Conservation (phyloP, 2,888 invertebrate genomes). For the Cylloceria caligata region DNA sequence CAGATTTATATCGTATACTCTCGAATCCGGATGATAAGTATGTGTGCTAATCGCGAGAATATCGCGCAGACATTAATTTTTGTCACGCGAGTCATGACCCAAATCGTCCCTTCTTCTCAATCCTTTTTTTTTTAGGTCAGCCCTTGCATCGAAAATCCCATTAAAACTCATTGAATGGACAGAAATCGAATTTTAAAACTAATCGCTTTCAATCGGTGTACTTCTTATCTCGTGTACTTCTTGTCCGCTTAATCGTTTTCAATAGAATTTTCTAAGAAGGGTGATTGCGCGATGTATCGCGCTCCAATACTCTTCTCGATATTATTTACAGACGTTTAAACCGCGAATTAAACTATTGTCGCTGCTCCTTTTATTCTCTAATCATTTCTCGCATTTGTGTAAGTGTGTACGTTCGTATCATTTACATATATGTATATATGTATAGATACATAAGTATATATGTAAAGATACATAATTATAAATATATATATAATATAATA, state of each 20-base stretch:
- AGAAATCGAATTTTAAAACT: too few relatives aligned
- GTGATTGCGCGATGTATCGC: conserved; percentile 6
- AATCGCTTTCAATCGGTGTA: too few relatives aligned
- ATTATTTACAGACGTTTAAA: conserved; percentile 36
- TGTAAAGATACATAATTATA: too few relatives aligned
- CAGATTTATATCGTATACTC: conserved; percentile 22
- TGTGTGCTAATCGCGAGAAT: conserved; percentile 35
- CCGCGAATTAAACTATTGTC: conserved; percentile 29
- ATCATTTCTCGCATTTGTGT: conserved; percentile 26
- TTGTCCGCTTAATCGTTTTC: too few relatives aligned
- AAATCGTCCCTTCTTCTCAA: background rate
- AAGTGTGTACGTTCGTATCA: conserved; percentile 37
- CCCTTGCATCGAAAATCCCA: too few relatives aligned
- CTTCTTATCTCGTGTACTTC: too few relatives aligned
- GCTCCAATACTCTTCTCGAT: background rate
- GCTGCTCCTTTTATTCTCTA: background rate
- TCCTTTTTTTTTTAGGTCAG: background rate
- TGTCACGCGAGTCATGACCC: background rate
- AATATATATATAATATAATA: too few relatives aligned
- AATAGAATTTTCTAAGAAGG: too few relatives aligned
- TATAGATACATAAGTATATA: too few relatives aligned
- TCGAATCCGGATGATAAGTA: conserved; percentile 25
- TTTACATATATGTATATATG: conserved; percentile 13
- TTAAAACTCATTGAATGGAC: too few relatives aligned
- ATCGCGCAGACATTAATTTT: background rate